Conservation (phyloP, 2,797 vertebrate genomes). For the Rhinoraja longicauda region DNA sequence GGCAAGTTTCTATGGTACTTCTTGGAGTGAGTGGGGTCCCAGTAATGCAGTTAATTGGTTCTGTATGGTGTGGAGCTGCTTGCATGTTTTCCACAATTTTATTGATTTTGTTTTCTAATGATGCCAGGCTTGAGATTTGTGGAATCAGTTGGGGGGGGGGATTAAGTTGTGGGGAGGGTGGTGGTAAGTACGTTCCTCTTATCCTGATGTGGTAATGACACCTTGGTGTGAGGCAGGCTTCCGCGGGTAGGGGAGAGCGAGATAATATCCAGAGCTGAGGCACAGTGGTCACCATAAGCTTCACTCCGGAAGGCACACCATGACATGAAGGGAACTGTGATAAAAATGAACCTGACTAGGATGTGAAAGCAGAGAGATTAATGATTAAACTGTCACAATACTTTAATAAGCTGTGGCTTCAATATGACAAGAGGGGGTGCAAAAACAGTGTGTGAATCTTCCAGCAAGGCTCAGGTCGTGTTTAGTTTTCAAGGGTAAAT, state of each 20-base stretch:
- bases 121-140: constrained; percentile 68
- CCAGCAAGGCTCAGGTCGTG: not conserved
- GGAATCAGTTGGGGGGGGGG: constrained; percentile 89
- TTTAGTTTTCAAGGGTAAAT: not conserved
- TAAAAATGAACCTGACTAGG: constrained; percentile 65
- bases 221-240: constrained; percentile 47
- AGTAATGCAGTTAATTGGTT: no score
- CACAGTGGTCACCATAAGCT: constrained; percentile 37
- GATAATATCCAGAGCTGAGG: constrained; percentile 38
- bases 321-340: constrained; percentile 64
- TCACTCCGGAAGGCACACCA: constrained; percentile 62
- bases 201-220: constrained; percentile 96
- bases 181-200: constrained; percentile 43
- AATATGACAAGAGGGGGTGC: not conserved
- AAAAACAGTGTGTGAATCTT: constrained; percentile 10
- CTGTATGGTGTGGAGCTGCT: no score
- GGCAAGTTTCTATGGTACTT: no score
- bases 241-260: constrained; percentile 39
- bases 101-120: constrained; percentile 60
- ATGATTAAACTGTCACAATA: constrained; percentile 56
- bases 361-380: constrained; percentile 55
- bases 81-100: constrained; percentile 51
- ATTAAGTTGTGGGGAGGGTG: constrained; percentile 79
- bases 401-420: constrained; percentile 36
- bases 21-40: no score